Evolutionary conservation across 2,888 invertebrate genomes (phyloP).

Genomic region (Monoplex corrugatus): DNA sequence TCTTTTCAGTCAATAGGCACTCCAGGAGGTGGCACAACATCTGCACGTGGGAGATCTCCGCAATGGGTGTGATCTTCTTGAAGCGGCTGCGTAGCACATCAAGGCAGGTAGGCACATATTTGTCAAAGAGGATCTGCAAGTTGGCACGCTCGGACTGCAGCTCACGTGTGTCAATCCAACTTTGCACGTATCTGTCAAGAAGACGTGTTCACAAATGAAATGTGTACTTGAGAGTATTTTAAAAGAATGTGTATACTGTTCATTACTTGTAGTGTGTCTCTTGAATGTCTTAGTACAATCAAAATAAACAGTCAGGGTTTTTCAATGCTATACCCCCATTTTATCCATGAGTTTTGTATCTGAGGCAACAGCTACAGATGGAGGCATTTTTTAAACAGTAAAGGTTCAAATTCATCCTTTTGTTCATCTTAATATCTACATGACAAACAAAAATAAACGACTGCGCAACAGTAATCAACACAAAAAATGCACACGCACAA

Average conservation of each 20-base stretch:
- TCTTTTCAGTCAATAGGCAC: constrained; percentile 90
- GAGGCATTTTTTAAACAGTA: too few relatives aligned
- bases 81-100: constrained; percentile 93
- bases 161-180: constrained; percentile 85
- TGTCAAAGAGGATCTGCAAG: constrained; percentile 95
- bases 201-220: not conserved
- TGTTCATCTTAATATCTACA: too few relatives aligned
- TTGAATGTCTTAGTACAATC: too few relatives aligned
- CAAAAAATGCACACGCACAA: not conserved
- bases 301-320: too few relatives aligned
- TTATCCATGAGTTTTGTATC: too few relatives aligned
- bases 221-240: too few relatives aligned
- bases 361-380: too few relatives aligned
- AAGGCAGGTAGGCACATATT: constrained; percentile 95
- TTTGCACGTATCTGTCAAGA: constrained; percentile 88
- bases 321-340: too few relatives aligned
- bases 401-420: too few relatives aligned
- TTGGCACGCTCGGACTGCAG: constrained; percentile 86
- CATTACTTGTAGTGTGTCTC: too few relatives aligned
- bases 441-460: too few relatives aligned
- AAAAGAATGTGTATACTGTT: too few relatives aligned
- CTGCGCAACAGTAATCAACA: not conserved
- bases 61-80: constrained; percentile 97
- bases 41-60: constrained; percentile 94
- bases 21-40: constrained; percentile 95